Percentiles rank a stretch among this genome's conserved stretches.
These are phyloP conservation scores for Rhimphoctona megacephalus DNA, from an alignment of 2,888 invertebrate species.

Conservation along the genomic window DNA sequence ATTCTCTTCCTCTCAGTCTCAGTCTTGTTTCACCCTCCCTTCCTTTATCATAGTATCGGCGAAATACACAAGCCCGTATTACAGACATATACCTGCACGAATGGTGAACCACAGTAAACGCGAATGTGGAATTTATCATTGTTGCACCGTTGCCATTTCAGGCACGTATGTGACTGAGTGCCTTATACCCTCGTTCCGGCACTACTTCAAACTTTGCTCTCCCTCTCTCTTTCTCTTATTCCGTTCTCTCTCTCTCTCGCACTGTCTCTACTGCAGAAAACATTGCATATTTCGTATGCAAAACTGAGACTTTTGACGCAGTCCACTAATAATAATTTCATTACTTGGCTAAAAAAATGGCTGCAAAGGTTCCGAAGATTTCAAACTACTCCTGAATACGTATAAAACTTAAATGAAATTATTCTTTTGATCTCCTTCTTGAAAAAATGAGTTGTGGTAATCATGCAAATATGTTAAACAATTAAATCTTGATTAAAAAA, in stretches of 20 bases:
- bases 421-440: neutral
- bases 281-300: neutral
- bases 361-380: neutral
- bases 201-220: slow-evolving; percentile 49
- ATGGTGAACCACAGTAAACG: slow-evolving; percentile 62
- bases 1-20: slow-evolving; percentile 25
- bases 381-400: neutral
- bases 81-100: slow-evolving; percentile 17
- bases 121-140: slow-evolving; percentile 78
- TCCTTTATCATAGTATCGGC: slow-evolving; percentile 77
- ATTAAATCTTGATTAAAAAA: neutral
- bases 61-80: slow-evolving; percentile 70
- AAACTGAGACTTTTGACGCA: neutral
- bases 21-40: slow-evolving; percentile 41
- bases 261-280: neutral
- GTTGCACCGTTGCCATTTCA: slow-evolving; percentile 77
- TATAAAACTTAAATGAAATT: neutral
- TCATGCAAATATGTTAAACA: neutral
- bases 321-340: neutral
- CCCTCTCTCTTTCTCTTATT: slow-evolving; percentile 22
- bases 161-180: slow-evolving; percentile 79
- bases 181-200: slow-evolving; percentile 71
- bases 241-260: slow-evolving; percentile 1
- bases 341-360: neutral
- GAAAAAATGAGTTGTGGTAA: neutral